Evolutionary conservation across 2,113 vertebrate genomes (phyloP).

Genomic region (Sinocyclocheilus anshuiensis): DNA sequence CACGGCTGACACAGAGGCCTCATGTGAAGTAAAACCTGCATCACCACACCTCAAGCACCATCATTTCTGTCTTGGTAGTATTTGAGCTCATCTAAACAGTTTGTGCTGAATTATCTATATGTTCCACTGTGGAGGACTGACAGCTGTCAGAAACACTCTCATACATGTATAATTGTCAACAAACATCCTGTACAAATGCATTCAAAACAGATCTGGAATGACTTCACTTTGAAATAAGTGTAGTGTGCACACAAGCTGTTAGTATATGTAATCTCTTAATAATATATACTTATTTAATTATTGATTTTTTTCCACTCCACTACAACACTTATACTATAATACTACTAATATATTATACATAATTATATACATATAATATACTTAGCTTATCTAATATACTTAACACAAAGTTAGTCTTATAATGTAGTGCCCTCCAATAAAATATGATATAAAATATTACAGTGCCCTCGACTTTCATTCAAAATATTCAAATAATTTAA

Average conservation of each 20-base stretch:
- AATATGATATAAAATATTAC: too few relatives aligned
- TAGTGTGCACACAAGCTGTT: background rate
- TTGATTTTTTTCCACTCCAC: too few relatives aligned
- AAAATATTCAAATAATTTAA: background rate
- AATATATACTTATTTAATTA: too few relatives aligned
- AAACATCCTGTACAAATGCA: conserved; percentile 25
- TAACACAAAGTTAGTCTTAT: too few relatives aligned
- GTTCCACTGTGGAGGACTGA: conserved; percentile 5
- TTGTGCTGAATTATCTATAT: background rate
- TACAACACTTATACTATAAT: too few relatives aligned
- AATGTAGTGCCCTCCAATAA: background rate
- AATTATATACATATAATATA: too few relatives aligned
- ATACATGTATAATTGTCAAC: conserved; percentile 36
- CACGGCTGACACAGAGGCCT: conserved; percentile 27
- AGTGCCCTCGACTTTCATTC: background rate
- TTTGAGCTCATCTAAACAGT: conserved; percentile 29
- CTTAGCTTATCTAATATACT: too few relatives aligned
- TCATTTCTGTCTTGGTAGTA: background rate
- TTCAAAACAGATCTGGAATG: conserved; percentile 34
- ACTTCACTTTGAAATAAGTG: conserved; percentile 38
- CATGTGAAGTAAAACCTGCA: conserved; percentile 11
- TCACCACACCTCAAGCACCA: conserved; percentile 3
- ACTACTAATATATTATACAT: too few relatives aligned
- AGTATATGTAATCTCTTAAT: too few relatives aligned
- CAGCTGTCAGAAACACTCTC: conserved; percentile 7